A percentile compares a stretch with the other conserved stretches of the same genome.
phyloP scores from a whole-genome alignment of 2,888 invertebrate species.

The Carpatolechia fugitivella region DNA sequence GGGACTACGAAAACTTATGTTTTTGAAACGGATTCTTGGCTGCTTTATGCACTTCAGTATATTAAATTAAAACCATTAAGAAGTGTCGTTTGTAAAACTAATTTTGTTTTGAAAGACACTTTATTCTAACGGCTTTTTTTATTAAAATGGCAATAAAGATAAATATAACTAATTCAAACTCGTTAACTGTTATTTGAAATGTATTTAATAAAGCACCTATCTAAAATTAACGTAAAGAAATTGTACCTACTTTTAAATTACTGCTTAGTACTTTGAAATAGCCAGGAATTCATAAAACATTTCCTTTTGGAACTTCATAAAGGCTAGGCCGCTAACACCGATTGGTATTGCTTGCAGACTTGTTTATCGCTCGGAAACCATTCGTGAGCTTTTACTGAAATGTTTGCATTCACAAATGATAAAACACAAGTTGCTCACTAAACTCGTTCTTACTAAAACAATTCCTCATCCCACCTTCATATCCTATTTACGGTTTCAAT shows the following conservation, averaged over 20 bases:
- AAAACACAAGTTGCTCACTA: constrained; percentile 48
- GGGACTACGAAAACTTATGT: constrained; percentile 10
- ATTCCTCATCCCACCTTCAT: constrained; percentile 20
- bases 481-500: not conserved
- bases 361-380: constrained; percentile 48
- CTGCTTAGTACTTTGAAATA: too few relatives aligned
- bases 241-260: too few relatives aligned
- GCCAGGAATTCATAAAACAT: too few relatives aligned
- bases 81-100: not conserved
- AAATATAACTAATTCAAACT: constrained; percentile 23
- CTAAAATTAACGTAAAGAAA: too few relatives aligned
- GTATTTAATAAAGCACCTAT: too few relatives aligned
- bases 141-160: constrained; percentile 26
- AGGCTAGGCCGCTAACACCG: too few relatives aligned
- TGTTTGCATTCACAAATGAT: constrained; percentile 63
- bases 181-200: too few relatives aligned
- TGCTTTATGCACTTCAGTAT: constrained; percentile 1
- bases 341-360: too few relatives aligned
- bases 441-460: constrained; percentile 51
- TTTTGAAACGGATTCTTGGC: constrained; percentile 1
- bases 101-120: not conserved
- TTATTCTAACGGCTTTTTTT: not conserved
- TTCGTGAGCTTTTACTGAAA: constrained; percentile 46
- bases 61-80: not conserved
- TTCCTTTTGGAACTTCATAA: too few relatives aligned